Base-by-base conservation (phyloP, 2,888 invertebrate genomes). In the Neoscelio sp. region DNA sequence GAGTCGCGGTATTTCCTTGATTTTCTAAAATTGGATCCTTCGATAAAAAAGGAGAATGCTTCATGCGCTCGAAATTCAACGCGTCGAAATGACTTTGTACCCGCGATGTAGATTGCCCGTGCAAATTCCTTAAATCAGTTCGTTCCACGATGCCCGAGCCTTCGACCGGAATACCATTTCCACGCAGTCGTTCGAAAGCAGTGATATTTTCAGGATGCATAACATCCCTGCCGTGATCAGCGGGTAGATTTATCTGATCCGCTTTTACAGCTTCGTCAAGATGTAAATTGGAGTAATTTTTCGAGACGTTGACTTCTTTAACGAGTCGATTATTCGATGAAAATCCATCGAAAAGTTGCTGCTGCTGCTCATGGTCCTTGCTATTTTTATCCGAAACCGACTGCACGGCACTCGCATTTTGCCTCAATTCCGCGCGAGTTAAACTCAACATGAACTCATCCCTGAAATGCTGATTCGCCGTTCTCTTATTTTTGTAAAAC, bases 51-150 rank as follows among this genome's bases (percentile, higher is more conserved):
- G 83, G 80, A 1, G 85, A 76, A 33, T 86, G 84, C 80, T 89
- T 87, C 81, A 90, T 87, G 0, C 87, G 82, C 10, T 89, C 90
- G 64, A 89, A 81, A 23, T 87, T 84, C 15, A 89, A 82, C 0
- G 85, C 83, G 17, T 88, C 88, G 10, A 88, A 64, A 15, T 76
- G 71, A 20, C 85, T 85, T 15, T 84, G 80, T 44, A 74, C 82
- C 10, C 87, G 82, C 6, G 87, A 83, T 12, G 87, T 84, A 6
- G 86, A 82, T 20, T 88, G 89, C 4, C 83, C 83, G 17, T 86
- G 87, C 35, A 86, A 68, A 62, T 82, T 84, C 48, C 87, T 81
- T 18, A 85, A 84, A 58, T 87, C 86, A 2, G 67, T 65, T 3
- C 82, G 78, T 2, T 88, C 88, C 52, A 84, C 44, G 1, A 87